Conservation (phyloP, 2,888 invertebrate species). For the Plebejus anna region DNA sequence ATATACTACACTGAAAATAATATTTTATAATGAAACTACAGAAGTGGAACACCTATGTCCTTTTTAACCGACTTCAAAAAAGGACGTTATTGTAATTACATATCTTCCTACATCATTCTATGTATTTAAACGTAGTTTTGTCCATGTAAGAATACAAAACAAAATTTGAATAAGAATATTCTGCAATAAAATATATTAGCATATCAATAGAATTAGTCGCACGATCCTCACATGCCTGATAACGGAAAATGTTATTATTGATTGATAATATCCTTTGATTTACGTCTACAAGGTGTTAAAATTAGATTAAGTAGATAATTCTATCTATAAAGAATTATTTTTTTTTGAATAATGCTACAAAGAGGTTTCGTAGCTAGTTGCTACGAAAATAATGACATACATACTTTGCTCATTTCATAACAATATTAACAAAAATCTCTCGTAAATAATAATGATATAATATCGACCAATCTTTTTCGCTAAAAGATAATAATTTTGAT, state of each 20-base stretch:
- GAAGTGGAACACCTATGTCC: too few species aligned
- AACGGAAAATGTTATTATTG: background rate
- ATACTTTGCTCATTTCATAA: too few species aligned
- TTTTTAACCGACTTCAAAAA: too few species aligned
- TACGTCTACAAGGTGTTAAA: background rate
- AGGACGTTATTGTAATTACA: too few species aligned
- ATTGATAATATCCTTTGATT: conserved; percentile 8
- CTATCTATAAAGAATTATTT: background rate
- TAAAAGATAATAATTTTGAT: background rate
- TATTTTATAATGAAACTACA: too few species aligned
- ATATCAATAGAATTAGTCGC: background rate
- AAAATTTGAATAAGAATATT: background rate
- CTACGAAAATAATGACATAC: too few species aligned
- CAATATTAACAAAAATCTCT: background rate
- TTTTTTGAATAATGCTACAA: too few species aligned
- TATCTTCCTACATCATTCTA: background rate
- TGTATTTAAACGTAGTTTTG: background rate
- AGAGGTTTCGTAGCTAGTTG: background rate
- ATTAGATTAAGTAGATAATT: background rate
- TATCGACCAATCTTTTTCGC: too few species aligned
- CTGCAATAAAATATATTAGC: background rate
- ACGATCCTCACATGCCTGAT: conserved; percentile 3
- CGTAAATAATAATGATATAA: background rate
- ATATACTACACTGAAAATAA: too few species aligned
- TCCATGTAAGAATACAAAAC: background rate